These are phyloP conservation scores for Lasioglossum figueresi DNA, from an alignment of 2,888 invertebrate species.

Conservation along the genomic window DNA sequence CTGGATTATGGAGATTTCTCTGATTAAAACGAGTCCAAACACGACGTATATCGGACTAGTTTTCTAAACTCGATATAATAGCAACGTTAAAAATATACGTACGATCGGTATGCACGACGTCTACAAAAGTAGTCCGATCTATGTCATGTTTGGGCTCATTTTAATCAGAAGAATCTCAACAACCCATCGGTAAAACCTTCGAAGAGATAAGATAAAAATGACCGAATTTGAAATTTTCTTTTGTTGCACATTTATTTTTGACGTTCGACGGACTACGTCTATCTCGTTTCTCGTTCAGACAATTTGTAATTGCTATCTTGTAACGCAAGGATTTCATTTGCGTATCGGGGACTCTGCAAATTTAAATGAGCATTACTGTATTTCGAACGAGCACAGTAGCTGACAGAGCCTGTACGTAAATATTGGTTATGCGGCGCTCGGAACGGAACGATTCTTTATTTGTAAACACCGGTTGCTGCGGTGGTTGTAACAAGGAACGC, in stretches of 20 bases:
- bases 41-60: neutral
- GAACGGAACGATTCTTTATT: conserved; percentile 19
- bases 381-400: neutral
- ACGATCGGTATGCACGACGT: neutral
- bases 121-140: neutral
- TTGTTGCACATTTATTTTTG: neutral
- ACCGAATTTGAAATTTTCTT: neutral
- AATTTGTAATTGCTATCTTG: no score
- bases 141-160: neutral
- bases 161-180: neutral
- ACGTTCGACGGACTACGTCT: no score
- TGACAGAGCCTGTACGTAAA: neutral
- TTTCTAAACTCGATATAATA: neutral
- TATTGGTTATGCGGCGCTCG: neutral
- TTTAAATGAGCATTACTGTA: neutral
- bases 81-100: neutral
- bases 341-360: neutral
- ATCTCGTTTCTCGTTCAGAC: no score
- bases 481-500: conserved; percentile 2
- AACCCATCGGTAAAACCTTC: accelerated
- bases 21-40: neutral
- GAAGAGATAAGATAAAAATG: neutral
- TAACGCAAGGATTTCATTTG: neutral
- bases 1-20: neutral
- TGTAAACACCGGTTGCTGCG: conserved; percentile 20